phyloP scores from a whole-genome alignment of 2,113 vertebrate genomes.

The Bombycilla garrulus region DNA sequence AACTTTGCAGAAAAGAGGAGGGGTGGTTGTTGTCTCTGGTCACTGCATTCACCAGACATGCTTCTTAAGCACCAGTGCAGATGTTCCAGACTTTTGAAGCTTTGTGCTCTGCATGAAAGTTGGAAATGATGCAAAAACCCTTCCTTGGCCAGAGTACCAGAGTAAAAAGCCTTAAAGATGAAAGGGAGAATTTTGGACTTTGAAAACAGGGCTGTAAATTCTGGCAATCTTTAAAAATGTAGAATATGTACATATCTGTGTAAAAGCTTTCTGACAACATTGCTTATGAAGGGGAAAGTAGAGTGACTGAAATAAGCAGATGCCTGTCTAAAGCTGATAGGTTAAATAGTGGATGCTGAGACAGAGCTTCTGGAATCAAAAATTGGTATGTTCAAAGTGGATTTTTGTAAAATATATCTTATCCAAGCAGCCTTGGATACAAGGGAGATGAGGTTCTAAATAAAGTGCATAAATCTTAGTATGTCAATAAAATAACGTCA shows the following conservation, averaged over 20 bases:
- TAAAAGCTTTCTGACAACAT: background rate
- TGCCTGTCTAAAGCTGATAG: background rate
- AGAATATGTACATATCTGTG: background rate
- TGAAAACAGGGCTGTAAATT: background rate
- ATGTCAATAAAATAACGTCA: background rate
- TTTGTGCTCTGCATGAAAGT: background rate
- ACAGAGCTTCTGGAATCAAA: background rate
- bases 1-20: background rate
- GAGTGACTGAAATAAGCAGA: background rate
- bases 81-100: background rate
- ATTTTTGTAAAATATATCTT: background rate
- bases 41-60: background rate
- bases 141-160: background rate
- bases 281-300: background rate
- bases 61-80: fast-evolving
- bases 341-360: background rate
- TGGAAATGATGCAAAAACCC: background rate
- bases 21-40: background rate
- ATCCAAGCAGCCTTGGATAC: background rate
- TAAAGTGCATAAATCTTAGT: background rate
- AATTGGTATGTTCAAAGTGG: background rate
- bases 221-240: background rate
- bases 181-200: background rate
- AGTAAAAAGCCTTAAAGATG: background rate
- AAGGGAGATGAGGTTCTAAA: background rate